phyloP scores from a whole-genome alignment of 2,888 invertebrate species.

The Marronus borbonicus region DNA sequence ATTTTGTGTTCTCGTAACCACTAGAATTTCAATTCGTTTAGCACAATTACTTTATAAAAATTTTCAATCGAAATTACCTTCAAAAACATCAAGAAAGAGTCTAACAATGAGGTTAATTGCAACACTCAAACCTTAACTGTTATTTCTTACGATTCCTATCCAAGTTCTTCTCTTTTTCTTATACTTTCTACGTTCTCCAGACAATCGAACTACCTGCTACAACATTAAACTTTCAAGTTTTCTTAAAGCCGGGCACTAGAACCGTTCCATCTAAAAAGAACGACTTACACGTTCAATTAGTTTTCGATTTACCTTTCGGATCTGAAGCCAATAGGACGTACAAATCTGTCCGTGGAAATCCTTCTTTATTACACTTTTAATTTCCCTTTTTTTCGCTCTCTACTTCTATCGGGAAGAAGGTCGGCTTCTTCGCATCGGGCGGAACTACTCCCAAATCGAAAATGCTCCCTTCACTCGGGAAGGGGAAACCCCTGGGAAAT shows the following conservation, averaged over 20 bases:
- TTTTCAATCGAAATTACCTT: no score
- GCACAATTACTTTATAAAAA: no score
- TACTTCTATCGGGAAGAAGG: background rate
- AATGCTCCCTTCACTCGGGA: background rate
- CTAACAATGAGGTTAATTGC: no score
- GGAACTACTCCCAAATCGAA: constrained; percentile 38
- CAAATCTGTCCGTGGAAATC: constrained; percentile 20
- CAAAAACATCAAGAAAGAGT: no score
- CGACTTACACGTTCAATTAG: constrained; percentile 15
- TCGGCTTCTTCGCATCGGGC: background rate
- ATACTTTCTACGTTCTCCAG: background rate
- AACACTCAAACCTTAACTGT: no score
- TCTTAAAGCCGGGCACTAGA: background rate
- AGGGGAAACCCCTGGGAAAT: constrained; percentile 55
- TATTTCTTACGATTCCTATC: background rate
- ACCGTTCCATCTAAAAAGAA: background rate
- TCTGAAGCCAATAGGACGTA: constrained; percentile 1
- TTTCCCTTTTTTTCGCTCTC: background rate
- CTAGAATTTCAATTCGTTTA: no score
- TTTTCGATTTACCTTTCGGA: constrained; percentile 19
- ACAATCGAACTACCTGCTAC: constrained; percentile 4
- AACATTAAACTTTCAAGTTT: background rate
- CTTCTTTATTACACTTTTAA: constrained; percentile 29
- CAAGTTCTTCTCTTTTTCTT: background rate
- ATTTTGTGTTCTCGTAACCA: no score